Conservation (phyloP, 2,113 vertebrate species). For the Felis chaus region DNA sequence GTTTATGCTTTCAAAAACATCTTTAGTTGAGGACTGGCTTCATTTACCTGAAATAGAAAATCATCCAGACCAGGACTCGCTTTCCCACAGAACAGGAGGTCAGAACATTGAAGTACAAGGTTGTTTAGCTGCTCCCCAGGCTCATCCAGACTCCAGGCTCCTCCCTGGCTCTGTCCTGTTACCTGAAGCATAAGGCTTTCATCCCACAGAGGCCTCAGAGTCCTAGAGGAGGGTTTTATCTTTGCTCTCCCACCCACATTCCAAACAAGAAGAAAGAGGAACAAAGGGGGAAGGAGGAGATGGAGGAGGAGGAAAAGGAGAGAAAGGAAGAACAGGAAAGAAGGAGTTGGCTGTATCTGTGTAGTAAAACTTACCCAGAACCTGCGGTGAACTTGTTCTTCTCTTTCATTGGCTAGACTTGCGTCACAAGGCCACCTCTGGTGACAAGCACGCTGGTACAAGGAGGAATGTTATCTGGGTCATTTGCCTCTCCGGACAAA, state of each 20-base stretch:
- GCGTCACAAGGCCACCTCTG: background rate
- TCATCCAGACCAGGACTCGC: background rate
- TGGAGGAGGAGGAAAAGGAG: too few species aligned
- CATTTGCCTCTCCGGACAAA: background rate
- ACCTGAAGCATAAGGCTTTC: background rate
- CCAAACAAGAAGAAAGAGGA: background rate
- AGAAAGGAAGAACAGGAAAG: background rate
- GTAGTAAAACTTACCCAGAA: background rate
- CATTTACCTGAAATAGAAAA: constrained; percentile 21
- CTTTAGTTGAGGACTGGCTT: background rate
- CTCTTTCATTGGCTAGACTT: background rate
- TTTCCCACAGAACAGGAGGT: background rate
- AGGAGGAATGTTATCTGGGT: background rate
- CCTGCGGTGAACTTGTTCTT: background rate
- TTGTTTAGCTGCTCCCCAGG: background rate
- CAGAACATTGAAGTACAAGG: too few species aligned
- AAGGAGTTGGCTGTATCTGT: background rate
- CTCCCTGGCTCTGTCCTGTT: background rate
- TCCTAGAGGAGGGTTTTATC: background rate
- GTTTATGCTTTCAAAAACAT: constrained; percentile 18
- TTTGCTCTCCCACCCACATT: too few species aligned
- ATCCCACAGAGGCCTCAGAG: accelerated
- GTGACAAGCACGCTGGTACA: background rate
- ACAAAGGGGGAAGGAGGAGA: too few species aligned
- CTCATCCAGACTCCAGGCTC: accelerated